phyloP scores from a whole-genome alignment of 2,888 invertebrate genomes.

The Xestobium rufovillosum region DNA sequence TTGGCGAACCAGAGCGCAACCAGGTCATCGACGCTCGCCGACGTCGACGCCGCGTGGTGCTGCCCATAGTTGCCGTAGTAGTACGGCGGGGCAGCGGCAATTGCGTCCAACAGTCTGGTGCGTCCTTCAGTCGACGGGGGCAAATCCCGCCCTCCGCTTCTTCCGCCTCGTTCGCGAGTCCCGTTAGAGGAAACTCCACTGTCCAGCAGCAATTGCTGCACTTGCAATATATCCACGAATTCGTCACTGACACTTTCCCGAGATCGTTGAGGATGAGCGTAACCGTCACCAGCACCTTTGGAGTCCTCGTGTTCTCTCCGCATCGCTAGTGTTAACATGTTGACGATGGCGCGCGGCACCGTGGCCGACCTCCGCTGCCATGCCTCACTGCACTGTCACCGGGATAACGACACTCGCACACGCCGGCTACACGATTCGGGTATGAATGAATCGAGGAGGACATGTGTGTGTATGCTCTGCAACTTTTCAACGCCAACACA shows the following conservation, averaged over 20 bases:
- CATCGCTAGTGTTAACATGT: conserved; percentile 57
- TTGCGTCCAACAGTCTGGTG: conserved; percentile 36
- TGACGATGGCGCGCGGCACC: conserved; percentile 49
- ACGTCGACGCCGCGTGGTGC: conserved; percentile 25
- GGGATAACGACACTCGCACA: conserved; percentile 25
- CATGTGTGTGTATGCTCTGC: conserved; percentile 29
- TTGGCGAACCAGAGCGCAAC: conserved; percentile 69
- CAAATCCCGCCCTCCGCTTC: conserved; percentile 29
- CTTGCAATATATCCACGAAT: conserved; percentile 78
- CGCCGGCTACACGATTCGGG: conserved; percentile 24
- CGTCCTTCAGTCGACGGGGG: conserved; percentile 19
- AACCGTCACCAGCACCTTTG: conserved; percentile 26
- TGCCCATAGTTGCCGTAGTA: conserved; percentile 25
- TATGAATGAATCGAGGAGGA: conserved; percentile 31
- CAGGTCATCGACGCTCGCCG: conserved; percentile 63
- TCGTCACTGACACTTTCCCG: conserved; percentile 47
- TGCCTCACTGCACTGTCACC: conserved; percentile 43
- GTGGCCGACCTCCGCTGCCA: conserved; percentile 43
- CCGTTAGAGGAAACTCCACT: conserved; percentile 22
- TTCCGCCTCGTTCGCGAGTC: conserved; percentile 31
- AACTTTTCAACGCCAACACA: conserved; percentile 34
- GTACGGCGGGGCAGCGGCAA: conserved; percentile 35
- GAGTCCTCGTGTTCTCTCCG: conserved; percentile 59
- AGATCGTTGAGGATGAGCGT: conserved; percentile 7
- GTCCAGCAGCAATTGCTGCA: conserved; percentile 65